These are phyloP conservation scores for Aeoliscus strigatus DNA, from an alignment of 2,797 vertebrate species.

Conservation along the genomic window DNA sequence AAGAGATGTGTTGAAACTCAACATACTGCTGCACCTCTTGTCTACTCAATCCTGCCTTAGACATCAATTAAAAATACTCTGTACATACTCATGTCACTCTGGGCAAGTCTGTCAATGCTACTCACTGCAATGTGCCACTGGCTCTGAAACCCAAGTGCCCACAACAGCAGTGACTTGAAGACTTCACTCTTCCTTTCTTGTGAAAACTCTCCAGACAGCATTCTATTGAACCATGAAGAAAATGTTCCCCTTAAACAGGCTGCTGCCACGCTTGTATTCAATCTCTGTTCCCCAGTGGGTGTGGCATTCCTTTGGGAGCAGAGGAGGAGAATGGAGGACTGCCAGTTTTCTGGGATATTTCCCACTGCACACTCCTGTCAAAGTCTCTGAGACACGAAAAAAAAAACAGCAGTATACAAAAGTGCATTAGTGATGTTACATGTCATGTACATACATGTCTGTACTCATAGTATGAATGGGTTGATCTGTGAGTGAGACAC, in stretches of 20 bases:
- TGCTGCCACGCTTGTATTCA: slow-evolving; percentile 35
- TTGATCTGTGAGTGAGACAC: too few species aligned
- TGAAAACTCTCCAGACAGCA: slow-evolving; percentile 37
- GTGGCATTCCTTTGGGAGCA: slow-evolving; percentile 22
- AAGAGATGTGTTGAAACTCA: slow-evolving; percentile 3
- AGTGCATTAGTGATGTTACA: too few species aligned
- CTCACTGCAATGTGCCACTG: slow-evolving; percentile 27
- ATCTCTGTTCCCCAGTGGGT: slow-evolving; percentile 16
- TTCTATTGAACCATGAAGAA: slow-evolving; percentile 53
- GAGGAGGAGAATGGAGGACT: slow-evolving; percentile 12
- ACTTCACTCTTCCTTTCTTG: slow-evolving; percentile 44
- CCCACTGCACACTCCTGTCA: background rate
- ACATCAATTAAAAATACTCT: too few species aligned
- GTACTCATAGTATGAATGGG: too few species aligned
- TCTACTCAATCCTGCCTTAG: background rate
- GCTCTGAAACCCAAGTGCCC: slow-evolving; percentile 31
- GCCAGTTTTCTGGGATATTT: slow-evolving; percentile 14
- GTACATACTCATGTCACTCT: slow-evolving; percentile 15
- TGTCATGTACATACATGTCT: too few species aligned
- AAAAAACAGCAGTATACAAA: too few species aligned
- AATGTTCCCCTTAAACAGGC: slow-evolving; percentile 51
- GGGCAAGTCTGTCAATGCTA: slow-evolving; percentile 38
- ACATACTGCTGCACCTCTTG: slow-evolving; percentile 15
- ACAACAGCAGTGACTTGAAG: slow-evolving; percentile 44
- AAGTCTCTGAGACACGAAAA: too few species aligned